These are phyloP conservation scores for Ammodytes marinus DNA, from an alignment of 2,113 vertebrate species.

Conservation along the genomic window DNA sequence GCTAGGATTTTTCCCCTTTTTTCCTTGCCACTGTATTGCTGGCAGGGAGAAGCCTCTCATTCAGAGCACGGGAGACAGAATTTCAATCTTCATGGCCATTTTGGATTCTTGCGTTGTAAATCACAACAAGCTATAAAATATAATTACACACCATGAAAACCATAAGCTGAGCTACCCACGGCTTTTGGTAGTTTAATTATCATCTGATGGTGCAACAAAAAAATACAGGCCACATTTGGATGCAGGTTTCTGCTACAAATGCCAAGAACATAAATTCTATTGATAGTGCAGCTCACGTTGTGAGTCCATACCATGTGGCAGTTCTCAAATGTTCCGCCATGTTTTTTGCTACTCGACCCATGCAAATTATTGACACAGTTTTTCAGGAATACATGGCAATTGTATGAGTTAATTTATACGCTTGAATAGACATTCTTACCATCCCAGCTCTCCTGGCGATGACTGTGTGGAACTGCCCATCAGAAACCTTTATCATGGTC, in stretches of 20 bases:
- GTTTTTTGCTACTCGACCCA: constrained; percentile 3
- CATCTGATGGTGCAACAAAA: constrained; percentile 70
- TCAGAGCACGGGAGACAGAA: constrained; percentile 68
- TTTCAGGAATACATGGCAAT: background rate
- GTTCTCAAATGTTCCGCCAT: constrained; percentile 33
- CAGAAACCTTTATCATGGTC: constrained; percentile 93
- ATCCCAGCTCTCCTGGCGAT: constrained; percentile 96
- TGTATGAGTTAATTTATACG: background rate
- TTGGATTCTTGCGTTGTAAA: constrained; percentile 69
- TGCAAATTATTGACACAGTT: constrained; percentile 22
- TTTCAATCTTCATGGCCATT: constrained; percentile 65
- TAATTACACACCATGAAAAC: constrained; percentile 78
- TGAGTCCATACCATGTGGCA: constrained; percentile 6
- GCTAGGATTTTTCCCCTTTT: constrained; percentile 61
- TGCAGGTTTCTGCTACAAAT: constrained; percentile 53
- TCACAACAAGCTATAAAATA: constrained; percentile 78
- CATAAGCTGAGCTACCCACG: constrained; percentile 68
- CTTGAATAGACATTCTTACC: constrained; percentile 84
- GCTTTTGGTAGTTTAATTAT: constrained; percentile 74
- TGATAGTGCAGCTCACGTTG: constrained; percentile 15
- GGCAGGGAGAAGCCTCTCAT: constrained; percentile 69
- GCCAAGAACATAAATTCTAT: constrained; percentile 45
- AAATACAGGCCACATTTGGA: constrained; percentile 63
- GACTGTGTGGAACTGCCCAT: constrained; percentile 96
- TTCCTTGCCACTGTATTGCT: constrained; percentile 72